Evolutionary conservation across 2,888 invertebrate species (phyloP), one percentile per base, ranked within the genome.

Genomic region (Chrysomela aeneicollis): DNA sequence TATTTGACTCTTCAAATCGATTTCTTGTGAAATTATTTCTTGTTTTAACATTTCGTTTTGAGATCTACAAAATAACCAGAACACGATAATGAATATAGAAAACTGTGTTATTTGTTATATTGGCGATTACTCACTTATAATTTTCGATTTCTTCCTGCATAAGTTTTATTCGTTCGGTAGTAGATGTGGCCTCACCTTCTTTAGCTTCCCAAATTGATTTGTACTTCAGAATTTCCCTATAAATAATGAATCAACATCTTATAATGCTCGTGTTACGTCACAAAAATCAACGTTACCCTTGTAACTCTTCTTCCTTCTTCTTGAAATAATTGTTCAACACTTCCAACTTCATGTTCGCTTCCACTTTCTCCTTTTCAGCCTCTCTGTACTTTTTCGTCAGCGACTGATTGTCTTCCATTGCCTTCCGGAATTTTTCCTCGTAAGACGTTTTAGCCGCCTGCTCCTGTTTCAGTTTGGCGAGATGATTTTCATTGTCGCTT

Each of bases 271-370:
- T 35, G 32, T 6, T 2, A 6, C 10, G 12, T 15, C 15, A 59
- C 1, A 10, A 42, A 12, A 12, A 47, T 47, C 51, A 57, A 37
- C 85, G 85, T 84, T 86, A 95, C 92, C 94, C 95, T 83, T 95
- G 89, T 53, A 95, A 85, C 82, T 95, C 92, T 12, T 90, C 87
- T 82, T 96, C 96, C 74, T 93, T 91, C 71, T 96, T 94, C 77
- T 95, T 93, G 84, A 96, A 96, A 82, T 95, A 96, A 77, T 90
- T 91, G 0, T 93, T 91, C 46, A 97, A 84, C 0, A 96, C 95
- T 78, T 93, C 93, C 1, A 96, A 86, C 74, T 93, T 89, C 0
- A 94, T 95, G 73, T 90, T 87, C 0, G 94, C 91, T 79, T 95
- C 95, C 0, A 88, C 86, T 75, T 89, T 90, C 63, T 90, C 90